Evolutionary conservation across 2,113 vertebrate species (phyloP).

Genomic region (Cyphomyrus plagiostoma): DNA sequence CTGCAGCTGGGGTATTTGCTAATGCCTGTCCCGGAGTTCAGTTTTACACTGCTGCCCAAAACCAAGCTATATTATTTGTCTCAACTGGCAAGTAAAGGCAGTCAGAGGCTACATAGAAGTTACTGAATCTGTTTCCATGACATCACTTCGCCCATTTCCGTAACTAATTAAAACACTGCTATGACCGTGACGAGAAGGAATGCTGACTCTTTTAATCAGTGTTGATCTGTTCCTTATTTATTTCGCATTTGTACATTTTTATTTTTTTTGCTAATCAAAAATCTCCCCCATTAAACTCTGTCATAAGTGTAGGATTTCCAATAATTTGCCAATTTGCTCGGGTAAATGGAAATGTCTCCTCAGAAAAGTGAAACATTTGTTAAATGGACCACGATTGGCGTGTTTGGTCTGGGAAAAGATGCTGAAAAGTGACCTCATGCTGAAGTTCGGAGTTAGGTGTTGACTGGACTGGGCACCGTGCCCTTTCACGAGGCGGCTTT

Average conservation of each 20-base stretch:
- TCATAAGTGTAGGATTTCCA: not conserved
- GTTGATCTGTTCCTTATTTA: not conserved
- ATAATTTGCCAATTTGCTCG: not conserved
- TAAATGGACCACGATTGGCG: not conserved
- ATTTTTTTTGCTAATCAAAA: not conserved
- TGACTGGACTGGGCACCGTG: constrained; percentile 7
- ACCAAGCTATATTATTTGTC: not conserved
- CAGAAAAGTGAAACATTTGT: not conserved
- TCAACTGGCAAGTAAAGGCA: not conserved
- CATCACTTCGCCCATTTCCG: not conserved
- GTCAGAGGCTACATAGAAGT: not conserved
- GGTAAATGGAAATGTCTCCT: constrained; percentile 5
- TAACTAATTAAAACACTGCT: not conserved
- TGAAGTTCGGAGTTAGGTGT: constrained; percentile 6
- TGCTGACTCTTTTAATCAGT: not conserved
- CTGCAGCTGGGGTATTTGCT: not conserved
- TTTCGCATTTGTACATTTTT: not conserved
- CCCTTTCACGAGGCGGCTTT: not conserved
- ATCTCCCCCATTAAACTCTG: not conserved
- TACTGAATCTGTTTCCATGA: constrained; percentile 2
- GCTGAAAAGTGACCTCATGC: constrained; percentile 14
- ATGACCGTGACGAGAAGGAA: not conserved
- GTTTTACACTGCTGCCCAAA: not conserved
- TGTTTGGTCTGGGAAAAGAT: not conserved
- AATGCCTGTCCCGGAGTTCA: not conserved